Base-by-base conservation (phyloP, 2,113 vertebrate genomes). In the Rissa tridactyla region DNA sequence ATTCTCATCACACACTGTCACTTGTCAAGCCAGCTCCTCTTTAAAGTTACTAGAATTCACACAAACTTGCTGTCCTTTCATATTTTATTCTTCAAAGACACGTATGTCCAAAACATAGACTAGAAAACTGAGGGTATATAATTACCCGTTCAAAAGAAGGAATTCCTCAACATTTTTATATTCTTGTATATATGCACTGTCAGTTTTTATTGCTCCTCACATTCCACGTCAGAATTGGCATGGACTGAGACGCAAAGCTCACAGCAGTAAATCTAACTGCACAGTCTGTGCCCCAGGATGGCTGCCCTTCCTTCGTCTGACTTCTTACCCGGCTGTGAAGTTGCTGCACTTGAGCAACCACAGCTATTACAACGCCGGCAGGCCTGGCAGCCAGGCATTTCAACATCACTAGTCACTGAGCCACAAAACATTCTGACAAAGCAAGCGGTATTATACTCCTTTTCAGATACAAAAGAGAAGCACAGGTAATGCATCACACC, bases 101-200 rank as follows among this genome's bases (percentile, higher is more conserved):
- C 0, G 0, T 25, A 44, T 6, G 44, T 29, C 42, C 61, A 27
- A 69, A 80, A 73, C 15, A 36, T 0, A 61, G 61, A 69, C 69
- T 47, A 22, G 15, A 69, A 83, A 73, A 13, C 26, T 10, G 42
- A 46, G 34, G 36, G 42, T 20, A 36, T 4, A 79, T 47, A 80
- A 69, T 42, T 25, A 55, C 17, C 9, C 17, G 11, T 36, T 51
- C n/a, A 36, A 57, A 61, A 77, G 61, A 91, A 82, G n/a, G 60
- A 57, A 68, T 46, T 55, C 27, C 47, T 62, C 42, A 76, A 34
- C 9, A 8, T n/a, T 46, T 82, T 55, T 32, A 29, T 38, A 25
- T 64, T 75, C 47, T 70, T 78, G 13, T n/a, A 82, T 1, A 0
- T 11, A 38, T 3, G 22, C 25, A 51, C 6, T 7, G 27, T 10